phyloP scores from a whole-genome alignment of 2,113 vertebrate species.

The Scatophagus argus region DNA sequence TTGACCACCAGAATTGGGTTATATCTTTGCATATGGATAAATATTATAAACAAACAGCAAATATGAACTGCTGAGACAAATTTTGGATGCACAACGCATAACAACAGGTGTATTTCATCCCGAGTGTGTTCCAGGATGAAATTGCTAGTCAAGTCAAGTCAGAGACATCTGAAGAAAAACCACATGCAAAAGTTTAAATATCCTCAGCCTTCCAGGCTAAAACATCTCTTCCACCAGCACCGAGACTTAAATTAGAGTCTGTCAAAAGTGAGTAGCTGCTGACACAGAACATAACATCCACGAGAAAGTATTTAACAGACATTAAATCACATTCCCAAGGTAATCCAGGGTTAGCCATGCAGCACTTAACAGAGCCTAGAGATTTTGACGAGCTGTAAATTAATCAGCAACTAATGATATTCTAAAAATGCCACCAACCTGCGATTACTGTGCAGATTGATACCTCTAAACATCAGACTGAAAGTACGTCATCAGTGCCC shows the following conservation, averaged over 20 bases:
- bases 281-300: constrained; percentile 4
- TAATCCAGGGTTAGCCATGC: constrained; percentile 1
- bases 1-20: not conserved
- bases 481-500: too few species aligned
- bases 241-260: constrained; percentile 9
- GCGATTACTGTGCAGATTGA: not conserved
- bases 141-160: not conserved
- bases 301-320: not conserved
- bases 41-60: not conserved
- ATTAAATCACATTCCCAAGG: constrained; percentile 11
- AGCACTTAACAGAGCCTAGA: constrained; percentile 3
- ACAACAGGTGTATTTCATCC: not conserved
- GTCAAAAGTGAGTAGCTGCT: constrained; percentile 6
- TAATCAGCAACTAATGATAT: constrained; percentile 10
- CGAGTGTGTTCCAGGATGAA: not conserved
- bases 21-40: not conserved
- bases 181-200: not conserved
- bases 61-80: not conserved
- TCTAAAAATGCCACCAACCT: not conserved
- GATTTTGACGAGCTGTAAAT: not conserved
- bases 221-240: not conserved
- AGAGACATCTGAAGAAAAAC: constrained; percentile 1
- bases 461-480: too few species aligned
- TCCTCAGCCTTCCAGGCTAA: not conserved
- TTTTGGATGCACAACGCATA: not conserved